These are phyloP conservation scores for Oxycera nigricornis DNA, from an alignment of 2,888 invertebrate species.

Conservation along the genomic window DNA sequence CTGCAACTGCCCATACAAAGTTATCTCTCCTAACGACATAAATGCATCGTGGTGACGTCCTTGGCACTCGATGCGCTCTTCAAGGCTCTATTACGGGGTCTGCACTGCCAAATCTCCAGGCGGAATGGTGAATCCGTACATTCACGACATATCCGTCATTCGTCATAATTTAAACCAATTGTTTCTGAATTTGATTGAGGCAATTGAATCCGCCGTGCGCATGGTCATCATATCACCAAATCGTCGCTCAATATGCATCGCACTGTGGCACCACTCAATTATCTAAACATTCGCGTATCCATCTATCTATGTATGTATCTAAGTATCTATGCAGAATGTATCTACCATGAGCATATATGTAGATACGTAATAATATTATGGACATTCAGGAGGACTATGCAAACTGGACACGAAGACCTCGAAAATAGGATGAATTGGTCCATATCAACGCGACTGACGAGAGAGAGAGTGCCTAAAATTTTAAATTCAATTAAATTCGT, in stretches of 20 bases:
- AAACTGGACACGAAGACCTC: slow-evolving; percentile 20
- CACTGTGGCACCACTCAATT: slow-evolving; percentile 36
- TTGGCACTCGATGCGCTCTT: background rate
- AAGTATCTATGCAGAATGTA: background rate
- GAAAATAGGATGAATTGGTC: slow-evolving; percentile 30
- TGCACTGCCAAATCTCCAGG: background rate
- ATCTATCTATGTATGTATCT: background rate
- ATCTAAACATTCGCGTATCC: slow-evolving; percentile 14
- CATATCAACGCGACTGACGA: slow-evolving; percentile 30
- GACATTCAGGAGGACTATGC: background rate
- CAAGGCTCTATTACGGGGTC: background rate
- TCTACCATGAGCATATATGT: background rate
- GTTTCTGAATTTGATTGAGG: slow-evolving; percentile 61
- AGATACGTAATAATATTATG: background rate
- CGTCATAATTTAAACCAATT: slow-evolving; percentile 58
- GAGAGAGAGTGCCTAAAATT: slow-evolving; percentile 36
- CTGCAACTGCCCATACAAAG: too few relatives aligned
- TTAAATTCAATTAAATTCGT: slow-evolving; percentile 41
- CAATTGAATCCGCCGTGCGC: slow-evolving; percentile 57
- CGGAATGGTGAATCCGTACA: slow-evolving; percentile 25
- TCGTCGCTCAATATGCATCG: slow-evolving; percentile 33
- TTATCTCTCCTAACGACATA: too few relatives aligned
- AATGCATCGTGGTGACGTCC: slow-evolving; percentile 10
- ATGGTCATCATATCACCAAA: slow-evolving; percentile 47
- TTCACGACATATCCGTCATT: slow-evolving; percentile 46